Evolutionary conservation across 2,888 invertebrate species (phyloP).

Genomic region (Poecilobothrus nobilitatus): DNA sequence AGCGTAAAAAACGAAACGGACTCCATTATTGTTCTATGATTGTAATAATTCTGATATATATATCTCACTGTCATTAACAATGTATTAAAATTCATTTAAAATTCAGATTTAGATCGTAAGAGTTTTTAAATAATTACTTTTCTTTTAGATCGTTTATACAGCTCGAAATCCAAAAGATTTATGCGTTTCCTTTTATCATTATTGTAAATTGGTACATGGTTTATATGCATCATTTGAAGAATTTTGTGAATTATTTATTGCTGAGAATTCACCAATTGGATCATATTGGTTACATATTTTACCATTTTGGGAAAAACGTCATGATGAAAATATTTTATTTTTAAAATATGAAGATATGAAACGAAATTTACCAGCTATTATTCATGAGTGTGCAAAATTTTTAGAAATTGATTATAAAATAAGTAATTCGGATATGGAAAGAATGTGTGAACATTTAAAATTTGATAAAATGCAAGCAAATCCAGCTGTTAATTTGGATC

Average conservation of each 20-base stretch:
- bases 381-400: slow-evolving; percentile 56
- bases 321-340: slow-evolving; percentile 65
- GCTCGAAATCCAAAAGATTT: slow-evolving; percentile 85
- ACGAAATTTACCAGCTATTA: slow-evolving; percentile 56
- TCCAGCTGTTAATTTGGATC: slow-evolving; percentile 65
- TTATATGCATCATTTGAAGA: slow-evolving; percentile 59
- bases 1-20: too few species aligned
- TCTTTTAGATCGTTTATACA: slow-evolving; percentile 67
- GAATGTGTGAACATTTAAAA: slow-evolving; percentile 64
- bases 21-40: too few species aligned
- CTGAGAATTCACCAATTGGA: slow-evolving; percentile 56
- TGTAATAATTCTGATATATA: too few species aligned
- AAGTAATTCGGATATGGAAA: slow-evolving; percentile 56
- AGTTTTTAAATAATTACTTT: too few species aligned
- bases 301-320: slow-evolving; percentile 61
- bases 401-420: slow-evolving; percentile 52
- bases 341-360: slow-evolving; percentile 79
- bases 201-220: slow-evolving; percentile 64
- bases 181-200: slow-evolving; percentile 80
- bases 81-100: too few species aligned
- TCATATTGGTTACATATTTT: slow-evolving; percentile 57
- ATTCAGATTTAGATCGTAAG: too few species aligned
- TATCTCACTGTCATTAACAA: too few species aligned
- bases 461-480: slow-evolving; percentile 78
- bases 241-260: slow-evolving; percentile 65